These are phyloP conservation scores for Anthonomus grandis DNA, from an alignment of 1,140 invertebrate species.

Conservation along the genomic window DNA sequence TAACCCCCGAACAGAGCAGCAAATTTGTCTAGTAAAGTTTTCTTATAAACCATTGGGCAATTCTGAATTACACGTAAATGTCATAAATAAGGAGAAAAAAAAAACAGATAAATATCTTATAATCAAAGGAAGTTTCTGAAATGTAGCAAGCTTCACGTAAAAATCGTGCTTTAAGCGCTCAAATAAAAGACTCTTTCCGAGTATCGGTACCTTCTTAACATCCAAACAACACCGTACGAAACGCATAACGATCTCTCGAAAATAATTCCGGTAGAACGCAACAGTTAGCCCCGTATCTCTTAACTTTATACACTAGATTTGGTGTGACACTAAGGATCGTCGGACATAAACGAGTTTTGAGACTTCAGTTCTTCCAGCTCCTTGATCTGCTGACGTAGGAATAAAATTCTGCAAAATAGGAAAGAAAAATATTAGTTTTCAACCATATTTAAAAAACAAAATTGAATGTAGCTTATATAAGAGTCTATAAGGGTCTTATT, in stretches of 20 bases:
- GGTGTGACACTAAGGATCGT: slow-evolving; percentile 54
- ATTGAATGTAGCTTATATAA: too few species aligned
- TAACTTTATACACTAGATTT: slow-evolving; percentile 38
- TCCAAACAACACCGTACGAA: slow-evolving; percentile 10
- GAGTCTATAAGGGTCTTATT: too few species aligned
- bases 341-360: slow-evolving; percentile 87
- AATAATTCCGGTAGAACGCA: slow-evolving; percentile 23
- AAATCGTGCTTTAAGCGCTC: background rate
- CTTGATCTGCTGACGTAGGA: slow-evolving; percentile 85
- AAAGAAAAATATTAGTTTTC: too few species aligned
- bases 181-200: background rate
- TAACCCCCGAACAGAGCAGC: too few species aligned
- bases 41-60: too few species aligned
- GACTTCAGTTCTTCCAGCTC: slow-evolving; percentile 87
- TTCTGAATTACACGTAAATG: too few species aligned
- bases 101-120: too few species aligned
- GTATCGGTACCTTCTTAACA: background rate
- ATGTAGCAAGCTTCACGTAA: background rate
- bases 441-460: too few species aligned
- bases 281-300: slow-evolving; percentile 23
- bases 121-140: background rate
- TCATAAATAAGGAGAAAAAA: too few species aligned
- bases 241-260: slow-evolving; percentile 6
- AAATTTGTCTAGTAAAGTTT: too few species aligned
- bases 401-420: slow-evolving; percentile 71